A percentile compares a stretch with the other conserved stretches of the same genome.
Evolutionary conservation across 2,113 vertebrate genomes (phyloP).

Genomic region (Pantherophis guttatus): DNA sequence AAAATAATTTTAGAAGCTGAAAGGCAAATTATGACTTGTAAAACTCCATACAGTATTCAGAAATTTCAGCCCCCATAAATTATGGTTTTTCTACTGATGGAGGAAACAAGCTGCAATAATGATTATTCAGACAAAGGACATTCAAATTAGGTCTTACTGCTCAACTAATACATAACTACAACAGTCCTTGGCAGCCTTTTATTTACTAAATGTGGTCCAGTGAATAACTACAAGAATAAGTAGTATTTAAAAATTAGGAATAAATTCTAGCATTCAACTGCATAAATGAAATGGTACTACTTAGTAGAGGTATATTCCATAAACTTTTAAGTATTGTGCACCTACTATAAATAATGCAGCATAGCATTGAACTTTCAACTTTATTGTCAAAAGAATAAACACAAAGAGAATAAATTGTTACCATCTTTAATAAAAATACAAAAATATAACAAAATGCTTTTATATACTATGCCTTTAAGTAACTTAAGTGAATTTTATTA

Average conservation of each 20-base stretch:
- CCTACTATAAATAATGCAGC: constrained; percentile 17
- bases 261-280: constrained; percentile 35
- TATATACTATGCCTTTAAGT: background rate
- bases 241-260: background rate
- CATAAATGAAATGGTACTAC: constrained; percentile 17
- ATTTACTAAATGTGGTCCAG: constrained; percentile 9
- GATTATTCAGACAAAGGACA: constrained; percentile 21
- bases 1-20: constrained; percentile 10
- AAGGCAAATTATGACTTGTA: background rate
- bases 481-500: background rate
- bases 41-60: constrained; percentile 3
- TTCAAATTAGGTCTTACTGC: constrained; percentile 22
- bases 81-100: constrained; percentile 1
- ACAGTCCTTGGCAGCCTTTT: constrained; percentile 1
- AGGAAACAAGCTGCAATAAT: constrained; percentile 33
- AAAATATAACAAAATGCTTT: background rate
- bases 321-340: constrained; percentile 20
- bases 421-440: constrained; percentile 23
- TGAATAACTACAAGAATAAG: constrained; percentile 3
- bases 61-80: constrained; percentile 22
- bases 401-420: constrained; percentile 36
- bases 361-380: constrained; percentile 28
- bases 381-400: constrained; percentile 28
- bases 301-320: constrained; percentile 17
- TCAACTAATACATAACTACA: background rate